Evolutionary conservation across 2,797 vertebrate species (phyloP).

Genomic region (Helicolenus hilgendorfi): DNA sequence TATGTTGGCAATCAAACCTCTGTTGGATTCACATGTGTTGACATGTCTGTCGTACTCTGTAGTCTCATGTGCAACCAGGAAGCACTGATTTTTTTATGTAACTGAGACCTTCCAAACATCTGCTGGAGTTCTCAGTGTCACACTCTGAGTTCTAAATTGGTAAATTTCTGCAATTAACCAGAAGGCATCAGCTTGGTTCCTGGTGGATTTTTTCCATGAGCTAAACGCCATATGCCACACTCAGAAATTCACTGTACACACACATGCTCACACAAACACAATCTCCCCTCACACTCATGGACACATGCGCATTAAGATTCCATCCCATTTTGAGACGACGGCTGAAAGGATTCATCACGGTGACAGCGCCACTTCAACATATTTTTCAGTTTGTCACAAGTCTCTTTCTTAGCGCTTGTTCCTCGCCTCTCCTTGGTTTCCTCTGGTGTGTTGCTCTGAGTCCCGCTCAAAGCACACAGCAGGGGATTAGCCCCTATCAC

Average conservation of each 20-base stretch:
- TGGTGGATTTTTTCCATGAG: constrained; percentile 71
- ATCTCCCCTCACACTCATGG: constrained; percentile 39
- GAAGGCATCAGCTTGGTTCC: constrained; percentile 77
- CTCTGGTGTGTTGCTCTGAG: constrained; percentile 74
- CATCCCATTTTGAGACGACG: constrained; percentile 62
- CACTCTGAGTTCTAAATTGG: constrained; percentile 73
- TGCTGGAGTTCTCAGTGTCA: constrained; percentile 73
- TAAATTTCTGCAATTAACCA: constrained; percentile 83
- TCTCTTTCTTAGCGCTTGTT: constrained; percentile 72
- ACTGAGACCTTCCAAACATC: constrained; percentile 67
- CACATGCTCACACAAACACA: constrained; percentile 18
- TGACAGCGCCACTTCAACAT: constrained; percentile 75
- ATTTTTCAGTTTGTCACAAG: constrained; percentile 81
- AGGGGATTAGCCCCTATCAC: constrained; percentile 85
- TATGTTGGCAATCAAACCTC: background rate
- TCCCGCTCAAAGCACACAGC: constrained; percentile 71
- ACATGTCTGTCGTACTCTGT: constrained; percentile 2
- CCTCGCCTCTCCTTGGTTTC: constrained; percentile 65
- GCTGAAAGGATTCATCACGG: constrained; percentile 78
- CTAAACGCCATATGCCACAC: constrained; percentile 81
- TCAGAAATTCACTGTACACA: constrained; percentile 44
- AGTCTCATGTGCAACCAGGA: constrained; percentile 34
- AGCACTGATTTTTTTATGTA: constrained; percentile 25
- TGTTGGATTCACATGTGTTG: constrained; percentile 19
- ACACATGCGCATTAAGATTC: constrained; percentile 57